phyloP scores from a whole-genome alignment of 2,888 invertebrate genomes.

The Pammene aurita region DNA sequence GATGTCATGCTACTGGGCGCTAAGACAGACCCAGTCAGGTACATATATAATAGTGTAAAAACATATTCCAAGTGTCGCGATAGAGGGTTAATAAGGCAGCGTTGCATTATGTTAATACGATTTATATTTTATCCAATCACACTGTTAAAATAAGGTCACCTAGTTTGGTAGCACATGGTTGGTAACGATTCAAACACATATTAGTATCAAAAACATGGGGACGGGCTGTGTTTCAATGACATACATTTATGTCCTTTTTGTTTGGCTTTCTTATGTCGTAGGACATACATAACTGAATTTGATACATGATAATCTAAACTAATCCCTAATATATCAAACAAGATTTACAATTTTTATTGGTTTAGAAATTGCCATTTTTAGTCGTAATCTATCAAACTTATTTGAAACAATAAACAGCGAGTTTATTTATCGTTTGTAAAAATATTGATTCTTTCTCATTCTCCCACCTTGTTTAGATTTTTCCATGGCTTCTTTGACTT shows the following conservation, averaged over 20 bases:
- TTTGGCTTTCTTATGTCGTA: no score
- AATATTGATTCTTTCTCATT: constrained; percentile 63
- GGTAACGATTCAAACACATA: neutral
- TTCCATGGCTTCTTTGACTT: constrained; percentile 88
- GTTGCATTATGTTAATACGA: no score
- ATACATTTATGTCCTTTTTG: no score
- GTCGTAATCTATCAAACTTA: constrained; percentile 38
- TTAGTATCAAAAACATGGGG: neutral
- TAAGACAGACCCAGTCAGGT: no score
- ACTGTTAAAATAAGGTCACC: no score
- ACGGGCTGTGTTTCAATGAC: no score
- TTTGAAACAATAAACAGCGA: constrained; percentile 6
- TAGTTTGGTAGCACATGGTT: neutral
- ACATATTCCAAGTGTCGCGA: no score
- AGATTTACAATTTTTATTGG: constrained; percentile 63
- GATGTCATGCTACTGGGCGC: no score
- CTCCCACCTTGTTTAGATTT: constrained; percentile 85
- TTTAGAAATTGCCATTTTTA: constrained; percentile 55
- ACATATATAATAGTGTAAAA: no score
- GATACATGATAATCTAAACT: neutral
- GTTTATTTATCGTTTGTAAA: constrained; percentile 16
- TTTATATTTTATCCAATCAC: no score
- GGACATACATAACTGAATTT: neutral
- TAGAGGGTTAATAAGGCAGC: no score
- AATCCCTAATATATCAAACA: constrained; percentile 13